Conservation (phyloP, 2,888 invertebrate genomes). For the Hirtodrosophila alboralis region DNA sequence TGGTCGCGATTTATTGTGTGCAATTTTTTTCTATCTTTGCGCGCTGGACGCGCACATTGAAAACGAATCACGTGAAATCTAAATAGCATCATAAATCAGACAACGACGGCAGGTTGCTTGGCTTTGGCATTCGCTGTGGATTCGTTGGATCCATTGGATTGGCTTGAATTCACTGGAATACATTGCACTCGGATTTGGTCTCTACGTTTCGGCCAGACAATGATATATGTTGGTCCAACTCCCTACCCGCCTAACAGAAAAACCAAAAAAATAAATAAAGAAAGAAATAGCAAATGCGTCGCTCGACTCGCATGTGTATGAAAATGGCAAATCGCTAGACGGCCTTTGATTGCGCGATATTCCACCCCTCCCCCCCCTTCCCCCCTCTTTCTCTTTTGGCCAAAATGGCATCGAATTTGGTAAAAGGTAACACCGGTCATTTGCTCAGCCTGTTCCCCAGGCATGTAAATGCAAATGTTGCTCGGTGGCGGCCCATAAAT, state of each 20-base stretch:
- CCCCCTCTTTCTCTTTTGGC: not conserved
- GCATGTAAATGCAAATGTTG: constrained; percentile 64
- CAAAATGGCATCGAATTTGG: not conserved
- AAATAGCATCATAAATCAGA: constrained; percentile 81
- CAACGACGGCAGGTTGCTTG: constrained; percentile 77
- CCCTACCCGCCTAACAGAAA: not conserved
- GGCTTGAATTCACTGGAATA: constrained; percentile 18
- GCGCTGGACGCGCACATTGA: constrained; percentile 74
- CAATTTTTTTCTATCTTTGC: constrained; percentile 71
- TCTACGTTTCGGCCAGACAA: constrained; percentile 67
- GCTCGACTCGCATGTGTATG: constrained; percentile 71
- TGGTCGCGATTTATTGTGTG: constrained; percentile 70
- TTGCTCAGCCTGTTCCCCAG: constrained; percentile 65
- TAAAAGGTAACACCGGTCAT: constrained; percentile 59
- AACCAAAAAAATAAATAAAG: constrained; percentile 5
- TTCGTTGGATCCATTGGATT: constrained; percentile 20
- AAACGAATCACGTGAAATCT: constrained; percentile 80
- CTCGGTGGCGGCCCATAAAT: constrained; percentile 61
- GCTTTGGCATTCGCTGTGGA: constrained; percentile 50
- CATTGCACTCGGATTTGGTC: constrained; percentile 42
- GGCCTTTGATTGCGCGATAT: constrained; percentile 73
- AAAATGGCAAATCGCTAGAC: constrained; percentile 77
- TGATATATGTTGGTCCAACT: constrained; percentile 63
- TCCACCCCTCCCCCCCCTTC: constrained; percentile 3
- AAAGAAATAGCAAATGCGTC: constrained; percentile 59